Evolutionary conservation across 2,797 vertebrate species (phyloP).

Genomic region (Rhinogobio ventralis): DNA sequence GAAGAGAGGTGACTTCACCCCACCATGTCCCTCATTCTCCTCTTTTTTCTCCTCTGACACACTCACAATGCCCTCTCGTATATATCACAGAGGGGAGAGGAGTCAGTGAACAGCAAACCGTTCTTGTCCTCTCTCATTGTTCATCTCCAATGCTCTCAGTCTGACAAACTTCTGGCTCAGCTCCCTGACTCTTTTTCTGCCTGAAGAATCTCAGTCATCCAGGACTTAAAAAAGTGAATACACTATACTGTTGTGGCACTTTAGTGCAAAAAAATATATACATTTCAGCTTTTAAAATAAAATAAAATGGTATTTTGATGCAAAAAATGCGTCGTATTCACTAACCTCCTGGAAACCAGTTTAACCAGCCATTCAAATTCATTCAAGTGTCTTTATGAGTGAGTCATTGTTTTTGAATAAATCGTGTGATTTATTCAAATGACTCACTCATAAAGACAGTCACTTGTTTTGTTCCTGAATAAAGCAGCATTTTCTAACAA

Average conservation of each 20-base stretch:
- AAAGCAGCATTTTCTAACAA: neutral
- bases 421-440: neutral
- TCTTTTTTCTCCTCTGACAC: slow-evolving; percentile 37
- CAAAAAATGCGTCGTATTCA: neutral
- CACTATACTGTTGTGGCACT: neutral
- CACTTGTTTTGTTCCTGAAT: neutral
- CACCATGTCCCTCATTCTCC: slow-evolving; percentile 33
- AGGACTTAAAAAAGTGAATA: neutral
- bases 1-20: slow-evolving; percentile 38
- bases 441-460: neutral
- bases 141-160: slow-evolving; percentile 47
- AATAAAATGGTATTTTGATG: neutral
- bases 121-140: slow-evolving; percentile 52
- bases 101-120: slow-evolving; percentile 51
- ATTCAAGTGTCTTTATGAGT: neutral
- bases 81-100: slow-evolving; percentile 53
- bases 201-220: slow-evolving; percentile 37
- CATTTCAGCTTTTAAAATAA: neutral
- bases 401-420: neutral
- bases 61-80: slow-evolving; percentile 54
- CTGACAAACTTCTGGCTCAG: slow-evolving; percentile 51
- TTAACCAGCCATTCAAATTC: neutral
- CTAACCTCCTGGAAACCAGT: neutral
- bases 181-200: slow-evolving; percentile 26
- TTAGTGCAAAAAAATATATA: neutral